Conservation (phyloP, 1,140 invertebrate species). For the Coelopa frigida region DNA sequence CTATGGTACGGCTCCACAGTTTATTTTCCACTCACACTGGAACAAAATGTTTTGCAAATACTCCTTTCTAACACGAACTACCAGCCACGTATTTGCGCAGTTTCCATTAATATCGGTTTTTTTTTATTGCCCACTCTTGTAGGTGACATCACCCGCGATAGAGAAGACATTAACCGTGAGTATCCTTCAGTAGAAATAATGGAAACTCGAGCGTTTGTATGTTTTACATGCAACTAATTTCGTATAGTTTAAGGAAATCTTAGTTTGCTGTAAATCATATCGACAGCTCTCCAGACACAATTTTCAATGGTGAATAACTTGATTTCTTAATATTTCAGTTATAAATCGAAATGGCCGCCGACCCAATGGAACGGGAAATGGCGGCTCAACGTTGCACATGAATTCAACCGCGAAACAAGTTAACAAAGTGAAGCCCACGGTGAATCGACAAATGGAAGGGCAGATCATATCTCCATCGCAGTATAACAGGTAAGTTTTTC, state of each 20-base stretch:
- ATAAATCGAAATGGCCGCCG: conserved; percentile 62
- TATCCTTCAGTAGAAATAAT: conserved; percentile 18
- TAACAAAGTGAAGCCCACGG: conserved; percentile 79
- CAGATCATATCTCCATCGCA: conserved; percentile 46
- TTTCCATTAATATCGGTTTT: conserved; percentile 10
- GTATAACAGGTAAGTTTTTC: conserved; percentile 45
- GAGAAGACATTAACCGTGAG: conserved; percentile 57
- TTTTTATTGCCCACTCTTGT: conserved; percentile 14
- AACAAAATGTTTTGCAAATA: conserved; percentile 15
- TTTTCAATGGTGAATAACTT: too few species aligned
- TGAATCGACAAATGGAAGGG: conserved; percentile 64
- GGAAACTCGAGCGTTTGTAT: not conserved
- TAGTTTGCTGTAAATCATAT: too few species aligned
- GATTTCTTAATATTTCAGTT: too few species aligned
- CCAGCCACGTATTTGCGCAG: conserved; percentile 1
- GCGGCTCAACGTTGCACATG: conserved; percentile 56
- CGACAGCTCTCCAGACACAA: too few species aligned
- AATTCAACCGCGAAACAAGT: conserved; percentile 69
- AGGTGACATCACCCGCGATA: conserved; percentile 56
- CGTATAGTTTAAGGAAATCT: too few species aligned
- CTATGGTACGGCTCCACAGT: too few species aligned
- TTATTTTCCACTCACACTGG: conserved; percentile 6
- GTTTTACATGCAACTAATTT: too few species aligned
- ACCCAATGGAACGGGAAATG: conserved; percentile 50
- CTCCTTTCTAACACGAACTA: conserved; percentile 13